Base-by-base conservation (phyloP, 2,797 vertebrate species). In the Ispidina lecontei region DNA sequence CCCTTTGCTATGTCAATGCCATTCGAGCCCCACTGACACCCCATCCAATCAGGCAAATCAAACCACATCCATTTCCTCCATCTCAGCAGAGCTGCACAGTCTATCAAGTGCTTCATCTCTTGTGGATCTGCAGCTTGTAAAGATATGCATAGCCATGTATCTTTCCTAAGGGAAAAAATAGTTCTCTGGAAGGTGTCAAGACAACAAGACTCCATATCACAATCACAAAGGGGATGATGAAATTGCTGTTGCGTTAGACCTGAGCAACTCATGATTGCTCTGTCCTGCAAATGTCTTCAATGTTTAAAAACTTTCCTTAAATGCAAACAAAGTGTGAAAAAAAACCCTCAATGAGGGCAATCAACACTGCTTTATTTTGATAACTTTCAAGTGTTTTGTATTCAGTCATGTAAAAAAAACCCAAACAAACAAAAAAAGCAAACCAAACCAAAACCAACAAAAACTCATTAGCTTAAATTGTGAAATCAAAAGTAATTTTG, bases 401-500 rank as follows among this genome's bases (percentile, higher is more conserved):
- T 91, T 91, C 87, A 87, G 33, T 64, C 58, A 55, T 0, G 0
- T 62, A 73, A 88, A 31, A 54, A 55, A 41, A 41, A 4, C 25
- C 23, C 37, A 37, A 37, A 14, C 37, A 39, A 39, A 39, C 37
- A 39, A 51, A 49, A 15, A 22, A 22, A 22, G 9, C 14, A 25
- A 26, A 26, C n/a, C 37, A 39, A 39, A 39, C 37, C 37, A 15
- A 22, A 22, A 12, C 14, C 14, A 25, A 28, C 15, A 22, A 65
- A 43, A 22, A 6, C 39, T 94, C 86, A 85, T 92, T 91, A 92
- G 39, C 70, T 87, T 83, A 89, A 95, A 89, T 87, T 92, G 89
- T 92, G 93, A 96, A 96, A 95, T 93, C 91, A 93, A 72, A 94
- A 91, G 82, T 83, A 22, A 87, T 91, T 94, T 89, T 65, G 44